phyloP scores from a whole-genome alignment of 1,140 invertebrate species.

The Drosophila insularis region DNA sequence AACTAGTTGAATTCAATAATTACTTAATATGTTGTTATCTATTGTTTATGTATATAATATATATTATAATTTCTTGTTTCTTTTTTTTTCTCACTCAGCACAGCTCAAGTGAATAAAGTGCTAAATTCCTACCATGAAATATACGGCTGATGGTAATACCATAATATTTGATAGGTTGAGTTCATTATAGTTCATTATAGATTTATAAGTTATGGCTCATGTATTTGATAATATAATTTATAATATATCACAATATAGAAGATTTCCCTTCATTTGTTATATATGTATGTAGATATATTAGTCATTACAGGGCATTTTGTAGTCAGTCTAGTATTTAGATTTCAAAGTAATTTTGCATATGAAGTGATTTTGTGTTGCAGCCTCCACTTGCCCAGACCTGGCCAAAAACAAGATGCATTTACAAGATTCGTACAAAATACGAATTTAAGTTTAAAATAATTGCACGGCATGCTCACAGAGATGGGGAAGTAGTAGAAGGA shows the following conservation, averaged over 20 bases:
- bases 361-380: conserved; percentile 16
- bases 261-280: no score
- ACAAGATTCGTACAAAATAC: conserved; percentile 80
- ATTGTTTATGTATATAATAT: conserved; percentile 12
- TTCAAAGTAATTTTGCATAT: conserved; percentile 34
- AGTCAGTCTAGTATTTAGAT: background rate
- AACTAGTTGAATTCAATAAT: conserved; percentile 17
- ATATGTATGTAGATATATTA: background rate
- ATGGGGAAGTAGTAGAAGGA: background rate
- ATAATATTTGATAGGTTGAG: no score
- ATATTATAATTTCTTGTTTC: conserved; percentile 19
- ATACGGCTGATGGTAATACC: background rate
- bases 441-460: conserved; percentile 82
- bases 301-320: background rate
- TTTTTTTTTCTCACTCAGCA: conserved; percentile 40
- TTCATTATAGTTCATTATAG: no score
- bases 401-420: conserved; percentile 71
- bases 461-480: conserved; percentile 67
- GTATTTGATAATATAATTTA: no score
- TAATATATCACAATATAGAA: no score
- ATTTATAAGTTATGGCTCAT: no score
- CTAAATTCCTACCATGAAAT: background rate
- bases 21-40: conserved; percentile 20
- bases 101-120: conserved; percentile 55
- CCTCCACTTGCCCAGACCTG: conserved; percentile 9